A percentile compares a stretch with the other conserved stretches of the same genome.
Evolutionary conservation across 2,888 invertebrate species (phyloP).

Genomic region (Meloe dianella): DNA sequence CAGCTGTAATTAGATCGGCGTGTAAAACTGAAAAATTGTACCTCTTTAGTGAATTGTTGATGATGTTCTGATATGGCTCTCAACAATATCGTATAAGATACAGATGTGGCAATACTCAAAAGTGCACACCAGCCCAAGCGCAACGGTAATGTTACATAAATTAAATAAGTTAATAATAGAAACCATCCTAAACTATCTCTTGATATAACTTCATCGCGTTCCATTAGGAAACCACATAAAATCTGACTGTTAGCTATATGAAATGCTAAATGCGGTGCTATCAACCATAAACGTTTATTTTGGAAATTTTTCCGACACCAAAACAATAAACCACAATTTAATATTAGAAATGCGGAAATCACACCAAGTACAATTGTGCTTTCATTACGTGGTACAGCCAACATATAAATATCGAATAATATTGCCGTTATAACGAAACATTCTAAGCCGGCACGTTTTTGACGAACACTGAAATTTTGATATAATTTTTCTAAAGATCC

Average conservation of each 20-base stretch:
- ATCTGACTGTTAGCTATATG: constrained; percentile 68
- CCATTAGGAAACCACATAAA: constrained; percentile 67
- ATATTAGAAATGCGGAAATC: constrained; percentile 55
- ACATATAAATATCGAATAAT: constrained; percentile 69
- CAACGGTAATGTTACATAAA: constrained; percentile 76
- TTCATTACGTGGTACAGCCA: constrained; percentile 64
- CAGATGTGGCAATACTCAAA: constrained; percentile 67
- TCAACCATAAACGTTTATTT: constrained; percentile 61
- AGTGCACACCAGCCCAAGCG: constrained; percentile 68
- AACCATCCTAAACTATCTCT: constrained; percentile 76
- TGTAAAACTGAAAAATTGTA: neutral
- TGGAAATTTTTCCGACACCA: constrained; percentile 53
- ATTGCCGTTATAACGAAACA: constrained; percentile 72
- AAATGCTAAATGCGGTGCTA: constrained; percentile 71
- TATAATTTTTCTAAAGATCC: constrained; percentile 72
- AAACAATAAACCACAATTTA: constrained; percentile 56
- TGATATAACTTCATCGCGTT: constrained; percentile 65
- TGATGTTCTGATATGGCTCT: constrained; percentile 42
- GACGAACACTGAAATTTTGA: constrained; percentile 74
- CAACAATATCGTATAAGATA: constrained; percentile 66
- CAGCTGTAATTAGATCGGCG: neutral
- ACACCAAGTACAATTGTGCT: constrained; percentile 53
- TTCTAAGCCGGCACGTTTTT: constrained; percentile 72
- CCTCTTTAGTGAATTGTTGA: constrained; percentile 11
- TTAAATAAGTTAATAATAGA: constrained; percentile 72